phyloP scores from a whole-genome alignment of 2,113 vertebrate species.

The Acinonyx jubatus region DNA sequence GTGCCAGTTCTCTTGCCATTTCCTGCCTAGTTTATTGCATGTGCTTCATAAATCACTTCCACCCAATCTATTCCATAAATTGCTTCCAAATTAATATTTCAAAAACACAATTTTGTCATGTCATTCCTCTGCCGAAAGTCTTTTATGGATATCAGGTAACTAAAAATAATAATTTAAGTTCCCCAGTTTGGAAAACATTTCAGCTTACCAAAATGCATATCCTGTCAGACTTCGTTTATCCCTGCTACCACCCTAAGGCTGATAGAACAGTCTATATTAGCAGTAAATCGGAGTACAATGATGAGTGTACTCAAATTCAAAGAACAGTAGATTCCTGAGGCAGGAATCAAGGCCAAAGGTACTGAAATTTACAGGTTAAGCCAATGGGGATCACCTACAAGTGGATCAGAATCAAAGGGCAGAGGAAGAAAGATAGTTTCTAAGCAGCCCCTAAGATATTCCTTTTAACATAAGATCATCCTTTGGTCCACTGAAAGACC shows the following conservation, averaged over 20 bases:
- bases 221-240: neutral
- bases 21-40: neutral
- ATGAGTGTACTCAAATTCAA: neutral
- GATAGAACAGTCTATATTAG: neutral
- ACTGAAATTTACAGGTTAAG: neutral
- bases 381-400: neutral
- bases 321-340: neutral
- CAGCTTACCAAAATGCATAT: neutral
- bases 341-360: neutral
- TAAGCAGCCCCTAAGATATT: neutral
- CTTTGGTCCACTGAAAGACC: neutral
- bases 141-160: neutral
- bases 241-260: neutral
- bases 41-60: slow-evolving; percentile 7
- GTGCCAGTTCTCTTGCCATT: neutral
- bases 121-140: neutral
- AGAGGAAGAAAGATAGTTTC: neutral
- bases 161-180: neutral
- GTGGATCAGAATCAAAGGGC: neutral
- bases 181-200: neutral
- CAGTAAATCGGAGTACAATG: neutral
- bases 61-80: neutral
- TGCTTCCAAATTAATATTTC: neutral
- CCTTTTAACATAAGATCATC: neutral
- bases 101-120: neutral